Base-by-base conservation (phyloP, 2,888 invertebrate species). In the Oxycera nigricornis region DNA sequence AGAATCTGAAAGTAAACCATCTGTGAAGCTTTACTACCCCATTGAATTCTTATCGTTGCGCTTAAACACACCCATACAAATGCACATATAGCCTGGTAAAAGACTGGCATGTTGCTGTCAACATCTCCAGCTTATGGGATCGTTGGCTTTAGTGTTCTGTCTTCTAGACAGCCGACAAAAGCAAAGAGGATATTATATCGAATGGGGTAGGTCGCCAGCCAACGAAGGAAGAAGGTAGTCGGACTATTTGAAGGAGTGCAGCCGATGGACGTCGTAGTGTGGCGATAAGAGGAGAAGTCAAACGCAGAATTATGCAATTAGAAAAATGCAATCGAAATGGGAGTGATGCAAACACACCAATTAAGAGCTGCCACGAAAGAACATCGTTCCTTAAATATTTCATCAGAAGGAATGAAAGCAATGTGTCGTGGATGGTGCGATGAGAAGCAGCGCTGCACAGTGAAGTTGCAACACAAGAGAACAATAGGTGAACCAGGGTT, bases 301-400 rank as follows among this genome's bases (percentile, higher is more conserved):
- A 62, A 39, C 62, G 22, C 28, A 62, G 39, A 62, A 39, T 68
- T 68, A 68, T 68, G 68, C 68, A 68, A 68, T 68, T 68, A 68
- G 68, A 68, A 68, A 68, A 68, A 46, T 68, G 68, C 68, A 50
- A 28, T 50, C 62, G 17, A 59, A 39, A 62, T 22, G 52, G 17
- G 68, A 68, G 11, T 46, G 67, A 52, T n/a, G 39, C 24, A 68
- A 74, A 74, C 72, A 75, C 74, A 74, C 75, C 76, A 76, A 76
- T 76, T 76, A 76, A 76, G 76, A 74, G 57, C 74, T 76, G 76
- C 75, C 76, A 72, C 72, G 61, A 50, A 30, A 75, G 59, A 72
- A 76, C 75, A 76, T 72, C 76, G 72, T 75, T 74, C 73, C 72
- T 76, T 41, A 75, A 75, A 76, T 76, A 76, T 76, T 73, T 76